Conservation (phyloP, 2,888 invertebrate species). For the Dichetophora obliterata region DNA sequence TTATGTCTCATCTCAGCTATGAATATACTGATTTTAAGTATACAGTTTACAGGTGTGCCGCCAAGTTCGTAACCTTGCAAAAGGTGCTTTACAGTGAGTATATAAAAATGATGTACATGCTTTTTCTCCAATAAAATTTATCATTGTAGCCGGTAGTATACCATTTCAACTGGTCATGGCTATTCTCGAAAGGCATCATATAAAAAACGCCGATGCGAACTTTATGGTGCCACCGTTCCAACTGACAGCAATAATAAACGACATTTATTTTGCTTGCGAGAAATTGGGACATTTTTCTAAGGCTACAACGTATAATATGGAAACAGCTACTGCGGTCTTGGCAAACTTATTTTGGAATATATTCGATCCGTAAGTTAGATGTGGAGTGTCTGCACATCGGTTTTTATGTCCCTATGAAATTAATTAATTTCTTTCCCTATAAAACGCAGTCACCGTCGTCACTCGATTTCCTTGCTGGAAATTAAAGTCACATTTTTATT, state of each 20-base stretch:
- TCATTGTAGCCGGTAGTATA: constrained; percentile 61
- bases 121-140: background rate
- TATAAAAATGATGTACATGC: background rate
- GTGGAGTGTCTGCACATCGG: too few species aligned
- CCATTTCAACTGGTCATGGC: constrained; percentile 66
- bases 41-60: constrained; percentile 67
- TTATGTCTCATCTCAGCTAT: constrained; percentile 59
- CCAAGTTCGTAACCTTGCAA: constrained; percentile 64
- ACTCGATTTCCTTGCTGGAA: constrained; percentile 66
- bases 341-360: constrained; percentile 68
- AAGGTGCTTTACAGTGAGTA: constrained; percentile 65
- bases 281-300: constrained; percentile 65
- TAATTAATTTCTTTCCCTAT: background rate
- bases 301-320: constrained; percentile 56
- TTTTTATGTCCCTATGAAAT: too few species aligned
- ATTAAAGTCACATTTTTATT: constrained; percentile 66
- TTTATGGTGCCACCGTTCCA: constrained; percentile 66
- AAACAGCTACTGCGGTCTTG: constrained; percentile 59
- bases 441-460: constrained; percentile 59
- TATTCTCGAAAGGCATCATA: constrained; percentile 64
- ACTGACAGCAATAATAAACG: constrained; percentile 65
- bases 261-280: constrained; percentile 67
- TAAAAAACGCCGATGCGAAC: constrained; percentile 56
- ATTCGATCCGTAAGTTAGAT: constrained; percentile 65
- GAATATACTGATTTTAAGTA: constrained; percentile 64